Evolutionary conservation across 2,888 invertebrate species (phyloP).

Genomic region (Dorcus parallelipipedus): DNA sequence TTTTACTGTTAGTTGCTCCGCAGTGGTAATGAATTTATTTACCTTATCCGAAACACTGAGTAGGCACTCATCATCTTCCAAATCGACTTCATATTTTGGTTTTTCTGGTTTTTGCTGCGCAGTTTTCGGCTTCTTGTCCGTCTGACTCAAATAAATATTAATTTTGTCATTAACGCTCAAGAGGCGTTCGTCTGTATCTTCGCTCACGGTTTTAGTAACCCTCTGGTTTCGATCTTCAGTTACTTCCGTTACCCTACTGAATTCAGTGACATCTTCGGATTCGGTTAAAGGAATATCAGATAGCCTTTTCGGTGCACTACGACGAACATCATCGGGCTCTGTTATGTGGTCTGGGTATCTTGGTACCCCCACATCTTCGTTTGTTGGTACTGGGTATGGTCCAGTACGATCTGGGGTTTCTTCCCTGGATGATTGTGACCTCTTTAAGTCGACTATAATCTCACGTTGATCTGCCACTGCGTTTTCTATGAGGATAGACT

Average conservation of each 20-base stretch:
- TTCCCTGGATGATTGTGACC: slow-evolving; percentile 72
- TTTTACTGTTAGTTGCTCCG: slow-evolving; percentile 42
- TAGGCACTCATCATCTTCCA: slow-evolving; percentile 61
- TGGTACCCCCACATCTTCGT: slow-evolving; percentile 58
- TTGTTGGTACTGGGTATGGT: slow-evolving; percentile 61
- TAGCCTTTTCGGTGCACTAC: slow-evolving; percentile 43
- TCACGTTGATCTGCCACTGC: slow-evolving; percentile 51
- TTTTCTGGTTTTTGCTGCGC: slow-evolving; percentile 40
- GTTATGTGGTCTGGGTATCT: slow-evolving; percentile 71
- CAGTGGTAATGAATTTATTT: slow-evolving; percentile 59
- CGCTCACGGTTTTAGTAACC: slow-evolving; percentile 37
- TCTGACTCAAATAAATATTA: slow-evolving; percentile 42
- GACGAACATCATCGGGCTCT: slow-evolving; percentile 67
- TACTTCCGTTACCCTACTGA: slow-evolving; percentile 5
- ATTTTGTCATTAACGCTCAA: slow-evolving; percentile 60
- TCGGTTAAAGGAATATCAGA: slow-evolving; percentile 56
- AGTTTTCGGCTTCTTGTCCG: slow-evolving; percentile 39
- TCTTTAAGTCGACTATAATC: slow-evolving; percentile 65
- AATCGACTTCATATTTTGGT: slow-evolving; percentile 55
- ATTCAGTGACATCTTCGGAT: slow-evolving; percentile 48
- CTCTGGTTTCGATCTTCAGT: slow-evolving; percentile 15
- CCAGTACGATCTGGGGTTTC: slow-evolving; percentile 71
- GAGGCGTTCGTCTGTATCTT: slow-evolving; percentile 51
- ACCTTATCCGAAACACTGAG: slow-evolving; percentile 69
- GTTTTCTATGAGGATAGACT: slow-evolving; percentile 50